Percentiles rank a stretch among this genome's conserved stretches.
These are phyloP conservation scores for Rhinatrema bivittatum DNA, from an alignment of 2,797 vertebrate genomes.

Conservation along the genomic window DNA sequence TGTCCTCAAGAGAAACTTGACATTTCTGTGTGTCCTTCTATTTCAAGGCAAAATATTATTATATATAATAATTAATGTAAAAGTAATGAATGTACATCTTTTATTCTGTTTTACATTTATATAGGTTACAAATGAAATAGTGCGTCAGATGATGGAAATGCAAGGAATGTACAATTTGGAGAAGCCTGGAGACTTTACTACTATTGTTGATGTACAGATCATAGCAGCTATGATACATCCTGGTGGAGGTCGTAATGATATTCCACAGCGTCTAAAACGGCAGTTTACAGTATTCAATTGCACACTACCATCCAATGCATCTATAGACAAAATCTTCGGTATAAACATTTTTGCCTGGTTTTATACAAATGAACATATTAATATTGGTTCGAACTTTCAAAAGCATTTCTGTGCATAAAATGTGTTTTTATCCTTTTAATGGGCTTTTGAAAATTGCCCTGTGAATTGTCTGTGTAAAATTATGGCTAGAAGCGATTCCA, in stretches of 20 bases:
- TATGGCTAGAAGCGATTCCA: too few relatives aligned
- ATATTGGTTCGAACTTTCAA: too few relatives aligned
- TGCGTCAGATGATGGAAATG: slow-evolving; percentile 69
- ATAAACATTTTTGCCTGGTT: slow-evolving; percentile 13
- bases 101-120: slow-evolving; percentile 11
- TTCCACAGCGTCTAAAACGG: slow-evolving; percentile 61
- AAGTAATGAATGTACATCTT: slow-evolving; percentile 4
- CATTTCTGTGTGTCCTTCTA: too few relatives aligned
- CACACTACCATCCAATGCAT: slow-evolving; percentile 54
- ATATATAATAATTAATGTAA: too few relatives aligned
- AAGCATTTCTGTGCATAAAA: too few relatives aligned
- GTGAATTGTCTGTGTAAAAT: too few relatives aligned
- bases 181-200: slow-evolving; percentile 63
- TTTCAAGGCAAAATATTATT: neutral
- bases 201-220: slow-evolving; percentile 56
- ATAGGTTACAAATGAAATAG: slow-evolving; percentile 65
- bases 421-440: too few relatives aligned
- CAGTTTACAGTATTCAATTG: slow-evolving; percentile 63
- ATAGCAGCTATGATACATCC: slow-evolving; percentile 66
- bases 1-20: too few relatives aligned
- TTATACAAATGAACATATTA: neutral
- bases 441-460: too few relatives aligned
- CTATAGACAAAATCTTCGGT: slow-evolving; percentile 68
- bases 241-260: slow-evolving; percentile 62
- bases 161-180: slow-evolving; percentile 65